Conservation (phyloP, 2,888 invertebrate genomes). For the Prenolepis imparis region DNA sequence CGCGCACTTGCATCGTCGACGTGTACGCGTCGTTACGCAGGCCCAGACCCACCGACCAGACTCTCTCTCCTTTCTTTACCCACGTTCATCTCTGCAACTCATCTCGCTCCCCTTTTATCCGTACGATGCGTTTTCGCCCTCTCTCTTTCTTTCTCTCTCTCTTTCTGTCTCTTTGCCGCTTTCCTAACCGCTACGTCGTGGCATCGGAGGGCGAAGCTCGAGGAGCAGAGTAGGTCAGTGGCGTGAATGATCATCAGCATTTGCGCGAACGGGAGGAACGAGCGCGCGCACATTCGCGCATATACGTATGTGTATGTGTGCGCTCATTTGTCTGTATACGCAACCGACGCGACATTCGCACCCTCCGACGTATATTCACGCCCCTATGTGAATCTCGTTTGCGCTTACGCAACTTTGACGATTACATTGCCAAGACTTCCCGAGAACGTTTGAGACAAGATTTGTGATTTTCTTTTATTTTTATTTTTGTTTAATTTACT, state of each 20-base stretch:
- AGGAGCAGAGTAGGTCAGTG: constrained; percentile 78
- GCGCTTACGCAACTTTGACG: constrained; percentile 9
- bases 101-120: constrained; percentile 23
- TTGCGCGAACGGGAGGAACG: constrained; percentile 47
- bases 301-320: background rate
- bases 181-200: constrained; percentile 47
- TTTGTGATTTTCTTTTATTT: background rate
- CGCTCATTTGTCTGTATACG: background rate
- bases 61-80: constrained; percentile 30
- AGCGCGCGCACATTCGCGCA: background rate
- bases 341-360: constrained; percentile 29
- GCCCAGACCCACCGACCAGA: constrained; percentile 80
- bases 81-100: constrained; percentile 34
- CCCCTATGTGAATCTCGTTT: constrained; percentile 5
- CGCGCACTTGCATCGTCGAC: constrained; percentile 76
- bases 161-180: constrained; percentile 20
- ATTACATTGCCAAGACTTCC: background rate
- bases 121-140: constrained; percentile 13
- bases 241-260: constrained; percentile 78
- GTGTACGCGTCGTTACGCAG: constrained; percentile 85
- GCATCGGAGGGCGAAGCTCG: constrained; percentile 62
- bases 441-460: background rate
- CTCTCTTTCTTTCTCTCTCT: background rate
- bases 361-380: constrained; percentile 12
- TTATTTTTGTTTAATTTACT: background rate